phyloP scores from a whole-genome alignment of 2,797 vertebrate species.

The Malacoraja senta region DNA sequence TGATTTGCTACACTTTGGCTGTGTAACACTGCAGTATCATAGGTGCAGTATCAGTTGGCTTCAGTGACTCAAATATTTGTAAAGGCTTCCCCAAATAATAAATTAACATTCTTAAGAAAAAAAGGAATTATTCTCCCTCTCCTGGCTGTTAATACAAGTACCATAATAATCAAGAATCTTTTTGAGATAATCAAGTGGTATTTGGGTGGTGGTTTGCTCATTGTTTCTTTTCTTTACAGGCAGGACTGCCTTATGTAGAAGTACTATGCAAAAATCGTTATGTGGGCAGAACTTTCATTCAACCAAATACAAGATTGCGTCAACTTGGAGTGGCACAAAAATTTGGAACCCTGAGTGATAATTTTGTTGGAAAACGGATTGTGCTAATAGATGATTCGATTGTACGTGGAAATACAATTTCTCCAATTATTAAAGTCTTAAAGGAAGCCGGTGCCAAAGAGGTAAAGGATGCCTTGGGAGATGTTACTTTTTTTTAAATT shows the following conservation, averaged over 20 bases:
- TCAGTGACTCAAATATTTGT: too few species aligned
- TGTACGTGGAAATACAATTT: slow-evolving; percentile 94
- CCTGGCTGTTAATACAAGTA: neutral
- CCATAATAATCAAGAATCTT: too few species aligned
- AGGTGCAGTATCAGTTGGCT: too few species aligned
- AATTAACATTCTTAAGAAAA: neutral
- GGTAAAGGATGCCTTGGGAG: slow-evolving; percentile 52
- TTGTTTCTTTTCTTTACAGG: slow-evolving; percentile 55
- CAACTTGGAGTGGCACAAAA: slow-evolving; percentile 97
- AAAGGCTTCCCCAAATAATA: neutral
- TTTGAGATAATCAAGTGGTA: too few species aligned
- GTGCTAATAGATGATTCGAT: slow-evolving; percentile 94
- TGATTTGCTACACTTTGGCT: neutral
- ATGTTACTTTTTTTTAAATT: neutral
- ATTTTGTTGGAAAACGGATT: slow-evolving; percentile 89
- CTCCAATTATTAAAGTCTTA: slow-evolving; percentile 92
- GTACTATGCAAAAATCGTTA: slow-evolving; percentile 97
- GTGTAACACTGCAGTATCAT: neutral
- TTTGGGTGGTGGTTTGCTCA: neutral
- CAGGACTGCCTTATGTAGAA: slow-evolving; percentile 84
- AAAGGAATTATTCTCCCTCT: neutral
- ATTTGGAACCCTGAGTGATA: slow-evolving; percentile 90
- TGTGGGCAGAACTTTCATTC: slow-evolving; percentile 92
- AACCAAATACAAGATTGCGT: slow-evolving; percentile 87
- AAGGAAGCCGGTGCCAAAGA: slow-evolving; percentile 92